These are phyloP conservation scores for Cyphomyrus plagiostoma DNA, from an alignment of 2,113 vertebrate genomes.

Conservation along the genomic window DNA sequence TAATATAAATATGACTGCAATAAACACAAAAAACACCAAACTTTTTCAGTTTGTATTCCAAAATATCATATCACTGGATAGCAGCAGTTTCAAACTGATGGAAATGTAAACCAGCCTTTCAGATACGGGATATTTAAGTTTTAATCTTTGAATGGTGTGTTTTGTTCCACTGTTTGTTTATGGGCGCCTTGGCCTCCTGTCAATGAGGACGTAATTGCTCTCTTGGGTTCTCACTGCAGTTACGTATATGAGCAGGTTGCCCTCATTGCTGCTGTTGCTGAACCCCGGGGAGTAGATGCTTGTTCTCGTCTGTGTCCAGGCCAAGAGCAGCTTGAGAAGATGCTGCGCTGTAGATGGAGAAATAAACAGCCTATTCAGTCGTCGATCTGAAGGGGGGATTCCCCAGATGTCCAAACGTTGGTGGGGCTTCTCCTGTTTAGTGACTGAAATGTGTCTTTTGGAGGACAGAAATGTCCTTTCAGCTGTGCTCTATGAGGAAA, in stretches of 20 bases:
- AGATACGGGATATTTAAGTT: background rate
- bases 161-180: background rate
- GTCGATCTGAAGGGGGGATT: background rate
- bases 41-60: too few relatives aligned
- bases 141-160: background rate
- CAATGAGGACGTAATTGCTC: accelerated
- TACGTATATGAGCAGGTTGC: background rate
- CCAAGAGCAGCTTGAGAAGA: background rate
- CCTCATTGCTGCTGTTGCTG: background rate
- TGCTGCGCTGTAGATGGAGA: background rate
- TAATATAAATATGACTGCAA: background rate
- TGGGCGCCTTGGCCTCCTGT: background rate
- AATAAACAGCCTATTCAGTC: background rate
- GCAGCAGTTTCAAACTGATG: background rate
- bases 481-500: background rate
- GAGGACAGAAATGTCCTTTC: background rate
- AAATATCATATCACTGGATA: too few relatives aligned
- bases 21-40: background rate
- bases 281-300: background rate
- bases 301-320: background rate
- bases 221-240: background rate
- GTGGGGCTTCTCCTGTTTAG: background rate
- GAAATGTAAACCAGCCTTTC: background rate
- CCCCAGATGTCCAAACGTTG: background rate
- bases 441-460: background rate